Conservation (phyloP, 2,888 invertebrate genomes). For the Lasioglossum malachurum region DNA sequence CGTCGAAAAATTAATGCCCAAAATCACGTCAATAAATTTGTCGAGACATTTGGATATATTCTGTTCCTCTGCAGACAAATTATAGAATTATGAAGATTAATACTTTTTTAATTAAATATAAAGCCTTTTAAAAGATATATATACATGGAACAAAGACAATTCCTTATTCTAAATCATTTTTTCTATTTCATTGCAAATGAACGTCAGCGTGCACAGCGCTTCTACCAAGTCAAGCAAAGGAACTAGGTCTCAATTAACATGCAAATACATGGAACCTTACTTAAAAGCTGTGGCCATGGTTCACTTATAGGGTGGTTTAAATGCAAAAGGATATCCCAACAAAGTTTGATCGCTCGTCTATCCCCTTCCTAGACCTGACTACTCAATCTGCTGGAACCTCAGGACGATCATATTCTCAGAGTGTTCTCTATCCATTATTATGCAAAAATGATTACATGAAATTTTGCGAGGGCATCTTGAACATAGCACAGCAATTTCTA, state of each 20-base stretch:
- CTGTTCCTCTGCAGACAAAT: neutral
- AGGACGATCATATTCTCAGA: slow-evolving; percentile 32
- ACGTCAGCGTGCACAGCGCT: neutral
- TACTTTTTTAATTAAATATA: neutral
- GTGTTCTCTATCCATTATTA: slow-evolving; percentile 12
- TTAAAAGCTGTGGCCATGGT: neutral
- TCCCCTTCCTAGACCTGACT: slow-evolving; percentile 5
- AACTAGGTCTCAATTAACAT: neutral
- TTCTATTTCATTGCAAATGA: neutral
- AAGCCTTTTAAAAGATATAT: neutral
- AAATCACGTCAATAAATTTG: neutral
- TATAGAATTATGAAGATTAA: neutral
- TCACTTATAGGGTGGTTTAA: slow-evolving; percentile 12
- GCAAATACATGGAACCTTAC: slow-evolving; percentile 17
- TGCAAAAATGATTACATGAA: neutral
- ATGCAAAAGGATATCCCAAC: neutral
- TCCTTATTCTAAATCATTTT: neutral
- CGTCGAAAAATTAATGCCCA: neutral
- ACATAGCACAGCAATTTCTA: neutral
- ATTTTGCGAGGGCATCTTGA: neutral
- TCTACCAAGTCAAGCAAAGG: neutral
- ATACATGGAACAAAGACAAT: neutral
- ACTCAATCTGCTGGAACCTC: slow-evolving; percentile 8
- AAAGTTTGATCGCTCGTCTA: slow-evolving; percentile 29
- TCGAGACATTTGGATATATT: neutral